Evolutionary conservation across 2,113 vertebrate species (phyloP).

Genomic region (Amazona vittata): DNA sequence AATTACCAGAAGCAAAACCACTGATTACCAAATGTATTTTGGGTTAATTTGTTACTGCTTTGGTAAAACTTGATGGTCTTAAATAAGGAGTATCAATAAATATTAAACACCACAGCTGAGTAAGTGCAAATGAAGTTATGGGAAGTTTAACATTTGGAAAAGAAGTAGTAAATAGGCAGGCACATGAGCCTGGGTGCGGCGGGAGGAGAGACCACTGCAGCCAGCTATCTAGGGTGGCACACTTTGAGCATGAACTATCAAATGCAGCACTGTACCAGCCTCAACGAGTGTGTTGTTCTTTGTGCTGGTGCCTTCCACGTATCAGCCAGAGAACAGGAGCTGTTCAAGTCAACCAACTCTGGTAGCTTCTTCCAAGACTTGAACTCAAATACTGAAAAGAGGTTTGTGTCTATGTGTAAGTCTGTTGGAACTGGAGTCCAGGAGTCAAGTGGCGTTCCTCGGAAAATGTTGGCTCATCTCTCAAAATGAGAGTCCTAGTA

Average conservation of each 20-base stretch:
- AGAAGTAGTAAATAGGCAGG: not conserved
- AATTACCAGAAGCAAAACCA: not conserved
- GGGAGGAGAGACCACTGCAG: not conserved
- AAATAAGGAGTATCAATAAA: not conserved
- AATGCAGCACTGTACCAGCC: not conserved
- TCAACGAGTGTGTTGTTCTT: fast-evolving
- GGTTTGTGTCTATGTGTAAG: not conserved
- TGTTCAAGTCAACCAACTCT: not conserved
- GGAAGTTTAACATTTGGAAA: not conserved
- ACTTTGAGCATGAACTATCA: not conserved
- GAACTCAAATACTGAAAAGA: not conserved
- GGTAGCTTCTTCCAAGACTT: not conserved
- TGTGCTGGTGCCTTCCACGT: not conserved
- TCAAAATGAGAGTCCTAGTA: not conserved
- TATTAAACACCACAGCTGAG: not conserved
- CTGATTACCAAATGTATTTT: not conserved
- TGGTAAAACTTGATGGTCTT: not conserved
- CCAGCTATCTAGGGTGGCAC: slow-evolving; percentile 15
- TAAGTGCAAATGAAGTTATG: not conserved
- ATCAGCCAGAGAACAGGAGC: not conserved
- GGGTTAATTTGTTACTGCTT: not conserved
- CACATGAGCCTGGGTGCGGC: not conserved
- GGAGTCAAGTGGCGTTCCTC: fast-evolving
- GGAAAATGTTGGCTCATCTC: not conserved
- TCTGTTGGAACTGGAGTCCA: not conserved